phyloP scores from a whole-genome alignment of 92 coral and sea anemone species.

The Parazoanthus swiftii region DNA sequence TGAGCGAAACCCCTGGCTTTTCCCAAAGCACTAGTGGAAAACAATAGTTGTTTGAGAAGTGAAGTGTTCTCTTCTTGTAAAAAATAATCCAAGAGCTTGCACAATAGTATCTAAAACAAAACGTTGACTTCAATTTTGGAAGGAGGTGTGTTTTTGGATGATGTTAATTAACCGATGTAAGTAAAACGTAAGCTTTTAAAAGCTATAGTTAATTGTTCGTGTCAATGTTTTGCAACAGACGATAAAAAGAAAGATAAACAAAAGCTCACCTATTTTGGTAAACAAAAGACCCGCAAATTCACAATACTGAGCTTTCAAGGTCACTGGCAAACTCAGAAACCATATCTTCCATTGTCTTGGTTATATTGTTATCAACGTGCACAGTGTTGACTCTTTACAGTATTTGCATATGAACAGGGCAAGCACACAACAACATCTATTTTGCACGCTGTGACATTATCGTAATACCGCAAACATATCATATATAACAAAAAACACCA shows the following conservation, averaged over 20 bases:
- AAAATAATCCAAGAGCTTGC: conserved; percentile 5
- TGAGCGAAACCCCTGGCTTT: neutral
- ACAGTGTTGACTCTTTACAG: neutral
- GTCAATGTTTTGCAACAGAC: conserved; percentile 68
- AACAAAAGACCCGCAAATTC: conserved; percentile 38
- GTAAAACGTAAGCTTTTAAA: conserved; percentile 10
- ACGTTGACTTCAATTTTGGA: neutral
- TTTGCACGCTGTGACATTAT: conserved; percentile 30
- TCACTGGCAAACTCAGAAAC: conserved; percentile 51
- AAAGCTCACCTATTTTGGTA: conserved; percentile 28
- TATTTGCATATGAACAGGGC: conserved; percentile 35
- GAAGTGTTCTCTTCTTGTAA: neutral
- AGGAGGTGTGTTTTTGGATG: conserved; percentile 33
- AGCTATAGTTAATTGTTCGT: conserved; percentile 56
- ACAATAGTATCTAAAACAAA: conserved; percentile 3
- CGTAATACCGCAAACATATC: neutral
- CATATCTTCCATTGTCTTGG: conserved; percentile 59
- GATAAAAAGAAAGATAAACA: conserved; percentile 48
- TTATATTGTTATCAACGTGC: conserved; percentile 24
- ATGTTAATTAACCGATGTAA: neutral
- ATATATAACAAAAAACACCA: neutral
- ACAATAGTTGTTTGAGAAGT: neutral
- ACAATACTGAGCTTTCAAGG: conserved; percentile 48
- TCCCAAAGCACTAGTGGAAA: neutral
- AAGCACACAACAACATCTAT: neutral